Evolutionary conservation across 2,113 vertebrate genomes (phyloP).

Genomic region (Ovibos moschatus): DNA sequence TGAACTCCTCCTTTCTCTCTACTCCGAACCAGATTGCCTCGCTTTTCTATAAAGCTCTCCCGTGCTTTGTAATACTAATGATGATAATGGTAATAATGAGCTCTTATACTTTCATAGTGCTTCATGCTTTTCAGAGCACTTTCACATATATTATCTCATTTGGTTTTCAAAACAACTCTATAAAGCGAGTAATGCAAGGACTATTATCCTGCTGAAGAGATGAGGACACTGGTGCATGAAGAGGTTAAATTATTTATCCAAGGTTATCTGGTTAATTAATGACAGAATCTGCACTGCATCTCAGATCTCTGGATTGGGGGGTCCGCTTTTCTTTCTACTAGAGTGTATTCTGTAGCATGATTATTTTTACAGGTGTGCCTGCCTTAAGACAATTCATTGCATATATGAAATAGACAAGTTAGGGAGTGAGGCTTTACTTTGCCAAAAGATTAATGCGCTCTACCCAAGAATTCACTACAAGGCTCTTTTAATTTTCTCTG

Average conservation of each 20-base stretch:
- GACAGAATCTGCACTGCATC: conserved; percentile 5
- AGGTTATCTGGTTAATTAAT: conserved; percentile 63
- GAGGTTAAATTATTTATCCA: conserved; percentile 65
- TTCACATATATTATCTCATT: conserved; percentile 68
- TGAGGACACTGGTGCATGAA: conserved; percentile 17
- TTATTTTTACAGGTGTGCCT: conserved; percentile 59
- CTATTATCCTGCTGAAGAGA: conserved; percentile 47
- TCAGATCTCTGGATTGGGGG: conserved; percentile 12
- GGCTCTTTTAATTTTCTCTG: conserved; percentile 67
- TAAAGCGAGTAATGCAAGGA: conserved; percentile 25
- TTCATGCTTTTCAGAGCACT: conserved; percentile 56
- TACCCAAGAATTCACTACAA: conserved; percentile 50
- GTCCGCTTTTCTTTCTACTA: conserved; percentile 1
- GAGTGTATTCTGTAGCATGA: conserved; percentile 34
- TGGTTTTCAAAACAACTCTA: conserved; percentile 69
- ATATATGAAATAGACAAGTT: conserved; percentile 53
- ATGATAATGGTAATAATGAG: conserved; percentile 70
- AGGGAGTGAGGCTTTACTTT: conserved; percentile 51
- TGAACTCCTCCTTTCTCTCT: conserved; percentile 56
- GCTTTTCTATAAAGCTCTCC: conserved; percentile 56
- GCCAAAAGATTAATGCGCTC: conserved; percentile 43
- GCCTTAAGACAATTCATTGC: conserved; percentile 43
- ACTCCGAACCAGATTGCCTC: conserved; percentile 45
- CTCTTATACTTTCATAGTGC: conserved; percentile 47
- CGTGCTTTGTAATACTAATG: conserved; percentile 65